Conservation (phyloP, 1,140 invertebrate genomes). For the Fopius arisanus region DNA sequence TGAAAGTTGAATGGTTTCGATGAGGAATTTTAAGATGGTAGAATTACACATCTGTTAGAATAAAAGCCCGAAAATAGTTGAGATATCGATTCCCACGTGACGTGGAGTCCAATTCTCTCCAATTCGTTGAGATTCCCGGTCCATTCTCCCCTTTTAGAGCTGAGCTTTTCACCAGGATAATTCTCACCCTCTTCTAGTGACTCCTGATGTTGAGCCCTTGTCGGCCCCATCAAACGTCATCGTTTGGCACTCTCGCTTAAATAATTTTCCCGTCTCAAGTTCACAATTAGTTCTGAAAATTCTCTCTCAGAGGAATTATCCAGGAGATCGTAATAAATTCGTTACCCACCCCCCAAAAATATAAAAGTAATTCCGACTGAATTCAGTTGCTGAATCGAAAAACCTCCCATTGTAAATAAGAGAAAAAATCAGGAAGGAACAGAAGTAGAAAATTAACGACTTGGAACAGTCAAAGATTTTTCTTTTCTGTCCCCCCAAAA, state of each 20-base stretch:
- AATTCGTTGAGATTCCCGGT: neutral
- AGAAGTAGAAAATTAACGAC: too few relatives aligned
- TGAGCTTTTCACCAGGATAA: neutral
- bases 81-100: neutral
- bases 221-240: neutral
- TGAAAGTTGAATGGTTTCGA: neutral
- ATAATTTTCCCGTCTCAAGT: neutral
- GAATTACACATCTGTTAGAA: neutral
- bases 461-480: too few relatives aligned
- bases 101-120: neutral
- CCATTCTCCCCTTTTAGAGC: constrained; percentile 1
- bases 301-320: neutral
- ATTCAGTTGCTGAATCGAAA: too few relatives aligned
- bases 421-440: too few relatives aligned
- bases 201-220: neutral
- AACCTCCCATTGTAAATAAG: too few relatives aligned
- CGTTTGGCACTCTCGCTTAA: neutral
- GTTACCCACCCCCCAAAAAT: too few relatives aligned
- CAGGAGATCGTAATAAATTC: neutral
- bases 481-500: neutral
- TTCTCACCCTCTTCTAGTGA: neutral
- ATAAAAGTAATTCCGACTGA: too few relatives aligned
- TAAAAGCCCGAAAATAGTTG: neutral
- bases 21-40: neutral
- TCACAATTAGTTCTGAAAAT: neutral